Evolutionary conservation across 2,113 vertebrate genomes (phyloP), one percentile per base, ranked within the genome.

Genomic region (Girardinichthys multiradiatus): DNA sequence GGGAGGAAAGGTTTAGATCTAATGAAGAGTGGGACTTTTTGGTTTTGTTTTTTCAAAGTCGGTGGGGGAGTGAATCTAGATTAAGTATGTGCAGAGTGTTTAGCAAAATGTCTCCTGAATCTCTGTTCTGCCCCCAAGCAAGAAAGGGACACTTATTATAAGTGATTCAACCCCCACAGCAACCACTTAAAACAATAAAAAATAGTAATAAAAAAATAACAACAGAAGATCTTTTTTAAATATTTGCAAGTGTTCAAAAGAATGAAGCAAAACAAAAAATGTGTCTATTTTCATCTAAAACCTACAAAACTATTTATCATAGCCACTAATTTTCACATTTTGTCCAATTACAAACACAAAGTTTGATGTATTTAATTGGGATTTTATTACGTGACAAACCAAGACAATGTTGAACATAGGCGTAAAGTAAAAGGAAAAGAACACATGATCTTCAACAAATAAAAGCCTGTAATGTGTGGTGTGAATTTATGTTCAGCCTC

Each of bases 31-130:
- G 64, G 61, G 54, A 33, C 35, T 67, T 33, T n/a, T 26, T 45
- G 7, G 6, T 26, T 28, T 14, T 1, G 0, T 0, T 48, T 0
- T 3, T 57, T 63, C 30, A 30, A 11, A 2, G 29, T 45, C 8
- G 28, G 33, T 45, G 39, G 68, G 28, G 58, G 65, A 66, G 58
- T 66, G 61, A 87, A 77, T 84, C 74, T 79, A 75, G 72, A 76
- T 84, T 68, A 74, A 84, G 70, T 26, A 64, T 68, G 27, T 28
- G 76, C 58, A 74, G 48, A 66, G 66, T 69, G 65, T 86, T 83
- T 74, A 74, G 29, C 68, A 72, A 81, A 71, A 58, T 79, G 75
- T 84, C 24, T 61, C 74, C 58, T 31, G 65, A 62, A 68, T 75
- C 66, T 59, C 66, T 2, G 33, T 54, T 81, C 71, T 63, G 51